Evolutionary conservation across 1,140 invertebrate genomes (phyloP).

Genomic region (Parapsyche elsis): DNA sequence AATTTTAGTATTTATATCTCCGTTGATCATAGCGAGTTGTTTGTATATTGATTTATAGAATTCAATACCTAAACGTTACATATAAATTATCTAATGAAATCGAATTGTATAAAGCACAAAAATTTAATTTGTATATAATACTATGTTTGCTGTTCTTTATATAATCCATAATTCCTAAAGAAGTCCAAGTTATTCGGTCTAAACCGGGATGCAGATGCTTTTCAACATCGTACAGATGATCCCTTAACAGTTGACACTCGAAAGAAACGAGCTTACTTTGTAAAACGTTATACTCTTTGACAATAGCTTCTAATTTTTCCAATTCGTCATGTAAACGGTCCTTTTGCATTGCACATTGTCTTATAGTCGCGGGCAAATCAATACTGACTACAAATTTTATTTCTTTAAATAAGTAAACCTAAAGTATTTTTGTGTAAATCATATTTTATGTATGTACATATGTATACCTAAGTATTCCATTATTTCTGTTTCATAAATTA

Average conservation of each 20-base stretch:
- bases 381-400: conserved; percentile 67
- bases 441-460: neutral
- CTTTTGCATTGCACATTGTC: conserved; percentile 77
- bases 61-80: conserved; percentile 42
- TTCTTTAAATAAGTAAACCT: neutral
- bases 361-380: conserved; percentile 73
- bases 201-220: conserved; percentile 82
- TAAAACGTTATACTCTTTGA: conserved; percentile 72
- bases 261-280: conserved; percentile 70
- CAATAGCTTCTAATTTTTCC: conserved; percentile 69
- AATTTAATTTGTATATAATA: neutral
- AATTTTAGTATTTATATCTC: conserved; percentile 74
- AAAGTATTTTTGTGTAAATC: too few species aligned
- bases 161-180: conserved; percentile 82
- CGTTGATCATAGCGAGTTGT: conserved; percentile 82
- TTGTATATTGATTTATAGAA: conserved; percentile 56
- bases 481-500: conserved; percentile 80
- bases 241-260: conserved; percentile 76
- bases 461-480: conserved; percentile 73
- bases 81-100: conserved; percentile 20
- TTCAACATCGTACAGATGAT: conserved; percentile 78
- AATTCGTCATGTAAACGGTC: conserved; percentile 73
- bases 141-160: conserved; percentile 67
- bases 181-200: conserved; percentile 85
- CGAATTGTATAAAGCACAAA: neutral